Evolutionary conservation across 2,797 vertebrate genomes (phyloP).

Genomic region (Pangasius krempfi): DNA sequence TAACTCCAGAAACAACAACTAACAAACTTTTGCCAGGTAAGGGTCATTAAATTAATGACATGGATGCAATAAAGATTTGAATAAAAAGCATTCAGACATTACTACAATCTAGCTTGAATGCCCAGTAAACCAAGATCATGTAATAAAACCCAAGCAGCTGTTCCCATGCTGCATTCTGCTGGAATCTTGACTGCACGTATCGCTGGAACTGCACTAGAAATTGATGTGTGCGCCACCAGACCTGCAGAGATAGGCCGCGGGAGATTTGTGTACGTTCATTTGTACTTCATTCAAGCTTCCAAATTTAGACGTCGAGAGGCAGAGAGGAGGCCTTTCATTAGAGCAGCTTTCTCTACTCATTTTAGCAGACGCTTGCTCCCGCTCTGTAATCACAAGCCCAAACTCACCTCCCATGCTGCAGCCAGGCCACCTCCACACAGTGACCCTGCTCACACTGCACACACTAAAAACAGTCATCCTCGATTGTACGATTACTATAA

Average conservation of each 20-base stretch:
- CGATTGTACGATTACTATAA: not conserved
- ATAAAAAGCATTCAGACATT: not conserved
- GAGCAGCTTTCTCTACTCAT: conserved; percentile 63
- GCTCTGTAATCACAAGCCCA: conserved; percentile 63
- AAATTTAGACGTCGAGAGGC: conserved; percentile 58
- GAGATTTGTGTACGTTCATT: conserved; percentile 29
- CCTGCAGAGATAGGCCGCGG: not conserved
- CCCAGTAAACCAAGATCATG: not conserved
- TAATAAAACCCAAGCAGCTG: not conserved
- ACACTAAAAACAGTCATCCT: not conserved
- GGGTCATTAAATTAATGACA: not conserved
- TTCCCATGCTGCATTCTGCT: not conserved
- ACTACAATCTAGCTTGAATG: not conserved
- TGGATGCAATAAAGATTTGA: not conserved
- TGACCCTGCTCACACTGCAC: conserved; percentile 37
- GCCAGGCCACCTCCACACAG: conserved; percentile 53
- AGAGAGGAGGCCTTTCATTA: conserved; percentile 62
- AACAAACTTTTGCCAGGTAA: not conserved
- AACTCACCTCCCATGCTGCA: conserved; percentile 61
- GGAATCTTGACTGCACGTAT: not conserved
- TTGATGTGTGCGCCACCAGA: not conserved
- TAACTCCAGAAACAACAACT: not conserved
- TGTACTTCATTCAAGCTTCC: conserved; percentile 47
- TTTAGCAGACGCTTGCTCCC: conserved; percentile 58
- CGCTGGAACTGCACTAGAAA: not conserved